A percentile compares a stretch with the other conserved stretches of the same genome.
These are phyloP conservation scores for Ceuthmochares aereus DNA, from an alignment of 2,113 vertebrate species.

Conservation along the genomic window DNA sequence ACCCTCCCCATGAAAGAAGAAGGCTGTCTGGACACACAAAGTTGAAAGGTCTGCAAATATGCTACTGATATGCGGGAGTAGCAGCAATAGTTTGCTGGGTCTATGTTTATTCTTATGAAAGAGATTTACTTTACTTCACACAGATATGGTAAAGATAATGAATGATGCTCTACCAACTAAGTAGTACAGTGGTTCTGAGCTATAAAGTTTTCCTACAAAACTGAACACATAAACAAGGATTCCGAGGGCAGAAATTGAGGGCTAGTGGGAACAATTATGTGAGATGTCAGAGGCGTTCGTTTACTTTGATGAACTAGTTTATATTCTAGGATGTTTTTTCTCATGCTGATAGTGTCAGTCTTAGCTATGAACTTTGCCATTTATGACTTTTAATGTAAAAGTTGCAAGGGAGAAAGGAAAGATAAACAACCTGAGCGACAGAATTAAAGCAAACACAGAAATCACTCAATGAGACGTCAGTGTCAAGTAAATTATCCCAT, in stretches of 20 bases:
- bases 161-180: not conserved
- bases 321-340: not conserved
- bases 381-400: constrained; percentile 21
- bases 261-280: not conserved
- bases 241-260: not conserved
- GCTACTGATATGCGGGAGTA: not conserved
- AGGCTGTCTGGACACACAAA: not conserved
- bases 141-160: not conserved
- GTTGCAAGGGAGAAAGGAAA: not conserved
- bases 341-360: not conserved
- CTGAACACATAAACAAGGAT: not conserved
- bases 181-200: not conserved
- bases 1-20: not conserved
- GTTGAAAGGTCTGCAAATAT: not conserved
- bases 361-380: not conserved
- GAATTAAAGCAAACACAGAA: constrained; percentile 42
- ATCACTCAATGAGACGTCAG: constrained; percentile 4
- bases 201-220: not conserved
- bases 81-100: not conserved
- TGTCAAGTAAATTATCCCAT: constrained; percentile 30
- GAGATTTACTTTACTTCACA: not conserved
- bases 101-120: not conserved
- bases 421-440: constrained; percentile 39
- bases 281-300: not conserved
- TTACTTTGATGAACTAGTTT: constrained; percentile 17